Conservation (phyloP, 2,888 invertebrate genomes). For the Dyspetes luteomarginatus region DNA sequence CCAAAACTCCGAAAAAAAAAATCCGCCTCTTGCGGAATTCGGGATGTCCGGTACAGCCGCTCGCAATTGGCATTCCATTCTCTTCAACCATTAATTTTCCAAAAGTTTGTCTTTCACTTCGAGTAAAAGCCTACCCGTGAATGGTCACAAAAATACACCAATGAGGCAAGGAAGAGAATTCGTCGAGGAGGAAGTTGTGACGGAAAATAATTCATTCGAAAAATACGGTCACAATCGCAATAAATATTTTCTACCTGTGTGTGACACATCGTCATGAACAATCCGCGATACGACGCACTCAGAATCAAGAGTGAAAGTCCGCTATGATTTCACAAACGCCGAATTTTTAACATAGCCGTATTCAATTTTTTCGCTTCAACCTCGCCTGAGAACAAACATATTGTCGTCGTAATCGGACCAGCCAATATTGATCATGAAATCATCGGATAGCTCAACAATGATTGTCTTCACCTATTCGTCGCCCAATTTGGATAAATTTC, state of each 20-base stretch:
- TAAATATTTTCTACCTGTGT: conserved; percentile 5
- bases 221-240: conserved; percentile 24
- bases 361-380: background rate
- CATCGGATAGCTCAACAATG: background rate
- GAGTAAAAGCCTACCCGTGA: background rate
- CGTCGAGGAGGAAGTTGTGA: conserved; percentile 25
- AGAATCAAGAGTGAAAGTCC: conserved; percentile 56
- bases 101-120: too few relatives aligned
- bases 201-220: conserved; percentile 3
- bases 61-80: too few relatives aligned
- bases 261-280: background rate
- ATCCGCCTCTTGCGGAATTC: too few relatives aligned
- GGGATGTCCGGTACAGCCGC: too few relatives aligned
- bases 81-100: too few relatives aligned
- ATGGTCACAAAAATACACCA: background rate
- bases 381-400: background rate
- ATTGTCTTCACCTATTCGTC: too few relatives aligned
- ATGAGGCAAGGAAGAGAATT: conserved; percentile 2
- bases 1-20: too few relatives aligned
- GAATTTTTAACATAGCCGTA: conserved; percentile 25
- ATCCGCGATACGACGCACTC: conserved; percentile 27
- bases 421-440: background rate
- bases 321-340: conserved; percentile 46
- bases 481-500: background rate
- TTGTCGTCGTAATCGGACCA: background rate